phyloP scores from a whole-genome alignment of 2,888 invertebrate species.

The Electrophaes corylata region DNA sequence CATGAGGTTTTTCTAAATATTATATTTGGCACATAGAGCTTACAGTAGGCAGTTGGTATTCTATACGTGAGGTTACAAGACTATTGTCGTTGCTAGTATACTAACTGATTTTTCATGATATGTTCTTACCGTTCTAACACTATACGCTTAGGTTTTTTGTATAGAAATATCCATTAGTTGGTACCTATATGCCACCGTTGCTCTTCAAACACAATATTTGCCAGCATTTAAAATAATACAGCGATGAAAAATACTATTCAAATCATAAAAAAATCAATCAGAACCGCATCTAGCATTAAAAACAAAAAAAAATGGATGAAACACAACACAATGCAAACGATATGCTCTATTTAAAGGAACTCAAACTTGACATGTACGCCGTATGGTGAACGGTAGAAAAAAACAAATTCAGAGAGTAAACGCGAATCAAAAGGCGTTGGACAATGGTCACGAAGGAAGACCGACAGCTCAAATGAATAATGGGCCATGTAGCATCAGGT shows the following conservation, averaged over 20 bases:
- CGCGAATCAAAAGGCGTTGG: constrained; percentile 79
- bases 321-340: constrained; percentile 55
- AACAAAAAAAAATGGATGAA: constrained; percentile 61
- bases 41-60: too few relatives aligned
- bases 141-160: too few relatives aligned
- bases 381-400: constrained; percentile 54
- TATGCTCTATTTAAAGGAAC: constrained; percentile 59
- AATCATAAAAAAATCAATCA: constrained; percentile 22
- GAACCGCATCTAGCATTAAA: constrained; percentile 39
- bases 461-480: constrained; percentile 62
- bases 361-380: constrained; percentile 63
- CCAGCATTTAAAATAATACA: not conserved
- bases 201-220: not conserved
- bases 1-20: too few relatives aligned
- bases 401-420: constrained; percentile 55
- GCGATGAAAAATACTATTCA: not conserved
- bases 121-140: too few relatives aligned
- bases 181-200: too few relatives aligned
- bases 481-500: constrained; percentile 73
- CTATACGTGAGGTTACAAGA: too few relatives aligned
- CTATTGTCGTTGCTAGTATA: too few relatives aligned
- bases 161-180: too few relatives aligned
- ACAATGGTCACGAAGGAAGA: constrained; percentile 79
- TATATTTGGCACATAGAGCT: too few relatives aligned
- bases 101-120: too few relatives aligned